Conservation (phyloP, 64 coral and sea anemone genomes). For the Porites lutea region DNA sequence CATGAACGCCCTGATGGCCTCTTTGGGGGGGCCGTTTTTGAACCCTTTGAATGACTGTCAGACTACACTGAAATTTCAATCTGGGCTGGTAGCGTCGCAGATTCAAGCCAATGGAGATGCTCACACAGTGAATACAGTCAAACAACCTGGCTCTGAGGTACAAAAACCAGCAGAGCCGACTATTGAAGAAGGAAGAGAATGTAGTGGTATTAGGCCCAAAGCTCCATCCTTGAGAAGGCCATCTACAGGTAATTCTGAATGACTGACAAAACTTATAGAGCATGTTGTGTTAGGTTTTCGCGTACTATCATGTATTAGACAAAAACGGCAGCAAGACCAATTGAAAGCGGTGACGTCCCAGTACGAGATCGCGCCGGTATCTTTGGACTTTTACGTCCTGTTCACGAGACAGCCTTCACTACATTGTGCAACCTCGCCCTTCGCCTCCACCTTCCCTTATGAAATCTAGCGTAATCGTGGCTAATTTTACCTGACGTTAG, state of each 20-base stretch:
- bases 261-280: background rate
- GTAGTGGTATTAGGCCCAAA: background rate
- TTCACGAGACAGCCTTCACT: too few relatives aligned
- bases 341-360: too few relatives aligned
- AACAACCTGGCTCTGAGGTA: background rate
- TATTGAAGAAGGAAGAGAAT: background rate
- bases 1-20: background rate
- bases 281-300: background rate
- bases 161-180: background rate
- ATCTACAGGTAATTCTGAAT: conserved; percentile 7
- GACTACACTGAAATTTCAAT: background rate
- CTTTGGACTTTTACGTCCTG: too few relatives aligned
- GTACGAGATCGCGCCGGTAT: too few relatives aligned
- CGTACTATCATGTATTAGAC: background rate
- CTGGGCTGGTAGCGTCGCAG: background rate
- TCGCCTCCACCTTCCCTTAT: too few relatives aligned
- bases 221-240: conserved; percentile 21
- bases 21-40: background rate
- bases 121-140: background rate
- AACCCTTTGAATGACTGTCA: background rate
- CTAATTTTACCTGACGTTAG: too few relatives aligned
- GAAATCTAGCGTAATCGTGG: too few relatives aligned
- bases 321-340: background rate
- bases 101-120: background rate
- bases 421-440: too few relatives aligned